Evolutionary conservation across 2,888 invertebrate genomes (phyloP).

Genomic region (Eledone cirrhosa): DNA sequence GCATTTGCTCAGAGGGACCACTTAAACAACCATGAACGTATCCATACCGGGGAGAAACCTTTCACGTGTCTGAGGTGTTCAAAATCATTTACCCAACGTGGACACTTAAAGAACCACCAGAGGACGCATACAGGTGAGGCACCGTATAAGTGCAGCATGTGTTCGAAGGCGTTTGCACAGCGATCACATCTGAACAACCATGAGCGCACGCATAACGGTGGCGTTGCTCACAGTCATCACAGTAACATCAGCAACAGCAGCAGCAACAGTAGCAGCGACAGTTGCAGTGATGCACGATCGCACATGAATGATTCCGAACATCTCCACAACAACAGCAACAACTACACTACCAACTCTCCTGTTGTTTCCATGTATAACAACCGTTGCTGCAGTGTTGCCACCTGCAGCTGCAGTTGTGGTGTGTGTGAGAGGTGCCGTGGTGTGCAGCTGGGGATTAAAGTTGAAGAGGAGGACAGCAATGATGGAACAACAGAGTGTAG

Average conservation of each 20-base stretch:
- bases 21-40: constrained; percentile 24
- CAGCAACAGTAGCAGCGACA: not conserved
- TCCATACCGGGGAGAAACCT: constrained; percentile 16
- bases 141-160: constrained; percentile 15
- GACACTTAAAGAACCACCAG: constrained; percentile 27
- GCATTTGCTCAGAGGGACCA: constrained; percentile 23
- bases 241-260: not conserved
- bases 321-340: no score
- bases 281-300: not conserved
- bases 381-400: no score
- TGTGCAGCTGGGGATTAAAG: no score
- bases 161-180: constrained; percentile 27
- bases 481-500: not conserved
- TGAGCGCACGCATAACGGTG: constrained; percentile 15
- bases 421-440: no score
- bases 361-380: no score
- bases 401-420: no score
- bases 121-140: constrained; percentile 19
- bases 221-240: not conserved
- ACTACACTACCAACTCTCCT: no score
- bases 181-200: constrained; percentile 20
- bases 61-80: constrained; percentile 23
- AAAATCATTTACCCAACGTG: constrained; percentile 23
- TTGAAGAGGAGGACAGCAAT: no score
- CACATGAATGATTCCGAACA: no score